phyloP scores from a whole-genome alignment of 2,888 invertebrate species.

The Idaea dimidiata region DNA sequence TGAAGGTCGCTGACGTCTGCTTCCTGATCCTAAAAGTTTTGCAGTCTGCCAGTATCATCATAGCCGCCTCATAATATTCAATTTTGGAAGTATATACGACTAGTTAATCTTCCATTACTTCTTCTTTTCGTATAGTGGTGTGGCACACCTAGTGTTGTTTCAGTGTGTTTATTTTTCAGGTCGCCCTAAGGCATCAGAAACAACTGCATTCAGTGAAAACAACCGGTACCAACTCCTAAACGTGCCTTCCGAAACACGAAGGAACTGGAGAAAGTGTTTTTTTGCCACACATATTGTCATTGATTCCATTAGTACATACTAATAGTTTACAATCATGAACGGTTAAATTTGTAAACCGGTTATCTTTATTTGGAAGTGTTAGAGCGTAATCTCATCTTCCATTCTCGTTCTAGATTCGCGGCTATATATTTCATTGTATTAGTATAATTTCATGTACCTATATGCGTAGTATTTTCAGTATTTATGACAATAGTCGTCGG shows the following conservation, averaged over 20 bases:
- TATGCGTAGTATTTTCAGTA: constrained; percentile 5
- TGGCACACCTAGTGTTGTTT: too few relatives aligned
- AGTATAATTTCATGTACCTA: background rate
- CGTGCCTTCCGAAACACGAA: too few relatives aligned
- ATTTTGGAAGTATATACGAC: background rate
- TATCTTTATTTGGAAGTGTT: background rate
- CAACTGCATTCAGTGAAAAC: too few relatives aligned
- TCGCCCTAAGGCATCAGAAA: too few relatives aligned
- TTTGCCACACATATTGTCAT: too few relatives aligned
- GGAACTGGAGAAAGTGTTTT: too few relatives aligned
- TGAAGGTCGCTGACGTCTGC: background rate
- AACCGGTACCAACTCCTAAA: too few relatives aligned
- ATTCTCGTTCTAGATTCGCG: background rate
- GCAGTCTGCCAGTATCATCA: background rate
- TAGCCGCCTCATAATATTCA: background rate
- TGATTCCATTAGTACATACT: too few relatives aligned
- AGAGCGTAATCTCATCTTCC: background rate
- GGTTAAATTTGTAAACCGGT: background rate
- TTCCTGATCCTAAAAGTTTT: background rate
- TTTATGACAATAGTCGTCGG: constrained; percentile 30
- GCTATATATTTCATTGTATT: constrained; percentile 15
- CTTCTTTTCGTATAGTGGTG: too few relatives aligned
- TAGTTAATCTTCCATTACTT: background rate
- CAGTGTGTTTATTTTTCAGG: too few relatives aligned
- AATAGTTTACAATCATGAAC: background rate